A percentile compares a stretch with the other conserved stretches of the same genome.
These are phyloP conservation scores for Apus apus DNA, from an alignment of 2,113 vertebrate genomes.

Conservation along the genomic window DNA sequence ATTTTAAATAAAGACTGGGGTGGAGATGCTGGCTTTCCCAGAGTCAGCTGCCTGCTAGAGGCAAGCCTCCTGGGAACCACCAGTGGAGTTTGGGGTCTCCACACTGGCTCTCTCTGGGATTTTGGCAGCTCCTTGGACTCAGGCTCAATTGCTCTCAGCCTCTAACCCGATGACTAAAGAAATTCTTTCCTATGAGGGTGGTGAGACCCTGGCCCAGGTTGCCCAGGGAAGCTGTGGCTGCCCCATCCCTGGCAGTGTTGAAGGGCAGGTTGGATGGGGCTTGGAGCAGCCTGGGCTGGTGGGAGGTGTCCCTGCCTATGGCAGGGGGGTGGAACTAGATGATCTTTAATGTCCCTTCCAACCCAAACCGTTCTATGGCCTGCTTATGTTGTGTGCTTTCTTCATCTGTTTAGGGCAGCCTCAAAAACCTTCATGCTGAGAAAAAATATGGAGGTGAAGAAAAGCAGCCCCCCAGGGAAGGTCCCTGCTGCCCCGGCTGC, in stretches of 20 bases:
- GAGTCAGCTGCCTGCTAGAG: background rate
- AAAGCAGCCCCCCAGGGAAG: background rate
- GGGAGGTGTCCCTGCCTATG: no score
- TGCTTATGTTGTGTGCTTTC: no score
- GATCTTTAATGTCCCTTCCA: no score
- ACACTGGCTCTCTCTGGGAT: rapidly evolving
- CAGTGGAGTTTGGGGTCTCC: rapidly evolving
- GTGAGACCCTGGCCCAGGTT: no score
- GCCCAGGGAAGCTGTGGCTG: no score
- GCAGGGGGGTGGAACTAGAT: no score
- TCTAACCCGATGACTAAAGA: rapidly evolving
- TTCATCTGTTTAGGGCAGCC: no score
- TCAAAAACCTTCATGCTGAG: background rate
- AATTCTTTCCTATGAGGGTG: no score
- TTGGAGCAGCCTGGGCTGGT: no score
- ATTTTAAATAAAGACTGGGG: background rate
- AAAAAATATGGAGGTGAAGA: background rate
- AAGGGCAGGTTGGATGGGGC: no score
- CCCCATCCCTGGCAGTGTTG: no score
- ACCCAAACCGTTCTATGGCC: no score
- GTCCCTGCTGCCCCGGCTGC: background rate
- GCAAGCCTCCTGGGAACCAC: background rate
- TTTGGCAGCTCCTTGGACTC: background rate
- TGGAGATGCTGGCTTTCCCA: background rate
- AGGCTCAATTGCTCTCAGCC: background rate